Evolutionary conservation across 64 coral and sea anemone genomes (phyloP), one percentile per base, ranked within the genome.

Genomic region (Montipora foliosa): DNA sequence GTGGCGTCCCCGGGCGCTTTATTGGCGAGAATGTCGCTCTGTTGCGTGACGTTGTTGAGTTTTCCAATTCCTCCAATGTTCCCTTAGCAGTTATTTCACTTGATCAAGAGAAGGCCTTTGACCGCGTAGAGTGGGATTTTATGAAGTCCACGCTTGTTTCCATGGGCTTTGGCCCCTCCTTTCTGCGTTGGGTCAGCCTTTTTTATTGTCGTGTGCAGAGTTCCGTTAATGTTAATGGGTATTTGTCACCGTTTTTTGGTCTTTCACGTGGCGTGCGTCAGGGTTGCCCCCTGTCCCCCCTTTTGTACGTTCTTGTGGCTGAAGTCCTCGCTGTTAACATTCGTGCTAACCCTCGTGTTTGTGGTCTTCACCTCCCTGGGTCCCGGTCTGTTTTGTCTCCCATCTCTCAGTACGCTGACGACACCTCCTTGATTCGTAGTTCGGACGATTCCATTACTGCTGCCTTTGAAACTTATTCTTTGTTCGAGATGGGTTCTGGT

Each of bases 61-160:
- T 91, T 75, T 17, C 52, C 0, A 3, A 5, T 0, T 29, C 14
- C 4, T 59, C 75, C 5, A 44, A 67, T 4, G 14, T 17, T 16
- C 80, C 88, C 6, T 4, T 67, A 0, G 93, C 93, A 0, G 5
- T 75, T 0, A 21, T 91, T 3, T 81, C 84, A 2, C 15, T 91
- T 5, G 89, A 91, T 10, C 89, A 95, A 19, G 87, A 95, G 44
- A 94, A 89, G 19, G 85, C 86, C 6, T 94, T 94, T 14, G 92
- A 95, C 24, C 5, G 94, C 0, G 94, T 95, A 1, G 89, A 95
- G 2, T 91, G 76, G 76, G 12, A 4, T 16, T 79, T 79, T 8
- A 15, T 79, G 45, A 14, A 8, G 1, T 52, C 13, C 5, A 79
- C 76, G 2, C 22, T 82, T 4, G 0, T 4, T 14, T 2, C 3